Evolutionary conservation across 2,797 vertebrate genomes (phyloP), one percentile per base, ranked within the genome.

Genomic region (Typhlichthys eigenmanni): DNA sequence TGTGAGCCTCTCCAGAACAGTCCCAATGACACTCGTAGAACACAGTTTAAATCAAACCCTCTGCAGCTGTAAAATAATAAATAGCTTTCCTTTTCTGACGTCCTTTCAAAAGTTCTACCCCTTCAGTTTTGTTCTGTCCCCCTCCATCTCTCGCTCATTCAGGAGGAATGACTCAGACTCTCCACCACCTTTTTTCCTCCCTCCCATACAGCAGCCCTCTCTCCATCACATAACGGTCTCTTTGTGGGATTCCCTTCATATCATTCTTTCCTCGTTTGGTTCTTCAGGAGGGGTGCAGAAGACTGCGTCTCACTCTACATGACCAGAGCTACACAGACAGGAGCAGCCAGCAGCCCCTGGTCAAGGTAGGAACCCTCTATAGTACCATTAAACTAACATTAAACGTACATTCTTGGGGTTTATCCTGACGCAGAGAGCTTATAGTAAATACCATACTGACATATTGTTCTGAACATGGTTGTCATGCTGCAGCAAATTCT

Each of bases 271-370:
- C 81, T 64, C 55, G 1, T 68, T 71, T 52, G 3, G 8, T 71
- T 67, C 54, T 75, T 62, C 68, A 98, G 95, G 95, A 94, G 43
- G 87, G 79, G 0, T 85, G 91, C 83, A 92, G 93, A 70, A 78
- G 94, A 34, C 88, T 98, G 75, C 86, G 95, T 14, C 87, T 97
- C 85, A 95, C 94, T 2, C 92, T 98, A 11, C 93, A 93, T 13
- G 81, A 93, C 66, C 93, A 91, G 81, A 81, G 78, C 60, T 90
- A 91, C 55, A 77, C 76, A 0, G 78, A 81, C 0, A 79, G 79
- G 19, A 72, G 87, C 73, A 53, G 75, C 0, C 89, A 93, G 58
- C 88, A 87, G 64, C 60, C 81, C 49, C 91, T 92, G 69, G 91
- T 89, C 72, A 95, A 95, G 94, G 94, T 96, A 85, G 79, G 85